Percentiles rank a stretch among this genome's conserved stretches.
Conservation (phyloP, 2,113 vertebrate species). For the Muscicapa adusta region DNA sequence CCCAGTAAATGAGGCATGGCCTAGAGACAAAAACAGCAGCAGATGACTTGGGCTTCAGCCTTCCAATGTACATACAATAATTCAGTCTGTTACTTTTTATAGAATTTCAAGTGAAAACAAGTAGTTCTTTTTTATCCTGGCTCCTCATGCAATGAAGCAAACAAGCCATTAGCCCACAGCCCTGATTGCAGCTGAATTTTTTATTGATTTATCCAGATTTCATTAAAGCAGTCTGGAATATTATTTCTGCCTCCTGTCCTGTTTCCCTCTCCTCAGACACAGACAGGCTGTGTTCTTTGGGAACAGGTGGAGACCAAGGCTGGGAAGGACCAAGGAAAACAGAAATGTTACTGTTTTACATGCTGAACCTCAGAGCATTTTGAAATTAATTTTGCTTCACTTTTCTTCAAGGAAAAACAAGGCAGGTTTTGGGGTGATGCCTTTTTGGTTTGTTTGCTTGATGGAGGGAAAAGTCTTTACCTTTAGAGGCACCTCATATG, state of each 20-base stretch:
- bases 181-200: background rate
- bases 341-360: constrained; percentile 18
- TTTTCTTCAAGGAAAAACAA: background rate
- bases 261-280: constrained; percentile 11
- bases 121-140: constrained; percentile 19
- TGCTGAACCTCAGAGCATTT: background rate
- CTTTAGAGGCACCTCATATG: background rate
- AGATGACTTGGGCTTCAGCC: constrained; percentile 28
- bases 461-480: background rate
- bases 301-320: constrained; percentile 9
- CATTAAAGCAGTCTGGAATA: constrained; percentile 12
- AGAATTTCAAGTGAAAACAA: constrained; percentile 37
- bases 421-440: background rate
- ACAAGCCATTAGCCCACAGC: background rate
- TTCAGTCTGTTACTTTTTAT: constrained; percentile 42
- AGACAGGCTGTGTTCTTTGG: background rate
- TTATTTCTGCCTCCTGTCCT: background rate
- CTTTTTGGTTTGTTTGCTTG: background rate
- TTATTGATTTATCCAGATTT: constrained; percentile 37
- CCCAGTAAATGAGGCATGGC: constrained; percentile 52
- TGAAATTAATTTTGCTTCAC: background rate
- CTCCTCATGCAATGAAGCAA: constrained; percentile 4
- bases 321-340: constrained; percentile 47
- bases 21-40: constrained; percentile 55
- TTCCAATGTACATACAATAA: constrained; percentile 34